A percentile compares a stretch with the other conserved stretches of the same genome.
Conservation (phyloP, 2,888 invertebrate species). For the Eristalis arbustorum region DNA sequence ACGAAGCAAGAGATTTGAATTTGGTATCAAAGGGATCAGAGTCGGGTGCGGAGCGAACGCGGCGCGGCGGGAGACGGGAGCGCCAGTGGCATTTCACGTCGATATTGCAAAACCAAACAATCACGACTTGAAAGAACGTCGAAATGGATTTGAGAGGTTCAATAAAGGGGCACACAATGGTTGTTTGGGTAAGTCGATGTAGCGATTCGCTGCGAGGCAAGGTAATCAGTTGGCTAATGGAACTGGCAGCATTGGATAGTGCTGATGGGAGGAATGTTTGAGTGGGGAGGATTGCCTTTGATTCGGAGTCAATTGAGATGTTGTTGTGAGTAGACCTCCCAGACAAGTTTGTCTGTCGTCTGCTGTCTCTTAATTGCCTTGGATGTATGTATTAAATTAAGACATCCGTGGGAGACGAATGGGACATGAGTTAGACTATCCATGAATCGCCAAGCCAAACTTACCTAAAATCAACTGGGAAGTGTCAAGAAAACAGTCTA, state of each 20-base stretch:
- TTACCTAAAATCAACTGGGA: too few species aligned
- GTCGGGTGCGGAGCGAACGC: not conserved
- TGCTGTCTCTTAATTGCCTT: too few species aligned
- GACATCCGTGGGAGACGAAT: too few species aligned
- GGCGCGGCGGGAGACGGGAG: not conserved
- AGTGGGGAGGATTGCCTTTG: not conserved
- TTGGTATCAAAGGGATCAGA: slow-evolving; percentile 33
- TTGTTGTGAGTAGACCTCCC: too few species aligned
- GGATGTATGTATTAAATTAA: too few species aligned
- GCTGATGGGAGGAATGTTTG: not conserved
- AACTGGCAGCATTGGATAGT: not conserved
- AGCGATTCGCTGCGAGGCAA: not conserved
- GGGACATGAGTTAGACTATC: too few species aligned
- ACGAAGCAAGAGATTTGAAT: slow-evolving; percentile 18
- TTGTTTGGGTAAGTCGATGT: not conserved
- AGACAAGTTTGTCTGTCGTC: too few species aligned
- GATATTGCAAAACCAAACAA: slow-evolving; percentile 34
- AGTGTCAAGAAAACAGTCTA: too few species aligned
- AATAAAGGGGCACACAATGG: slow-evolving; percentile 44
- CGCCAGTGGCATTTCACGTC: slow-evolving; percentile 26
- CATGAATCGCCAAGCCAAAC: too few species aligned
- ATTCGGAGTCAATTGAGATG: too few species aligned
- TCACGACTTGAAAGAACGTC: slow-evolving; percentile 20
- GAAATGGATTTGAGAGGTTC: slow-evolving; percentile 33
- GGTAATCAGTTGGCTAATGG: slow-evolving; percentile 1